These are phyloP conservation scores for Metellina segmentata DNA, from an alignment of 2,888 invertebrate genomes.

Conservation along the genomic window DNA sequence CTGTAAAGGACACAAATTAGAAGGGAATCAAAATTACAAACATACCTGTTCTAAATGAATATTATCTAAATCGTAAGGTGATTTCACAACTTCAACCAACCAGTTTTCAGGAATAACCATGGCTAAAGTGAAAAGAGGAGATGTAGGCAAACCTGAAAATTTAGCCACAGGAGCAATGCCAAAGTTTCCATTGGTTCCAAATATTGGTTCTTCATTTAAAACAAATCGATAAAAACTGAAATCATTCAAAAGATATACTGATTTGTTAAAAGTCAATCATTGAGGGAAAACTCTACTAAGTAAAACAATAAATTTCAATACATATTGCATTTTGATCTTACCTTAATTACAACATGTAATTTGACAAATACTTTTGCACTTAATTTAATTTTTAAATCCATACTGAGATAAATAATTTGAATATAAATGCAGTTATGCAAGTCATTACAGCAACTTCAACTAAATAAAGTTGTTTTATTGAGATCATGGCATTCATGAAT, in stretches of 20 bases:
- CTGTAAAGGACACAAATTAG: neutral
- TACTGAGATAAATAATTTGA: too few relatives aligned
- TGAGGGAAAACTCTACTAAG: too few relatives aligned
- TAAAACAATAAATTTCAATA: too few relatives aligned
- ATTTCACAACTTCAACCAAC: slow-evolving; percentile 94
- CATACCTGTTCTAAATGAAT: slow-evolving; percentile 94
- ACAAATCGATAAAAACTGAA: slow-evolving; percentile 96
- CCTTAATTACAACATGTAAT: too few relatives aligned
- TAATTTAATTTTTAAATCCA: too few relatives aligned
- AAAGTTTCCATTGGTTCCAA: slow-evolving; percentile 86
- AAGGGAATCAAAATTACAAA: neutral
- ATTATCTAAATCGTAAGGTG: slow-evolving; percentile 98
- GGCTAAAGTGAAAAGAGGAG: slow-evolving; percentile 93
- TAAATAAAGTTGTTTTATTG: too few relatives aligned
- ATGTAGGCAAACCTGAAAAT: slow-evolving; percentile 94
- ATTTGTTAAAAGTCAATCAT: too few relatives aligned
- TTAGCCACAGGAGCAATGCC: slow-evolving; percentile 89
- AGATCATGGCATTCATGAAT: too few relatives aligned
- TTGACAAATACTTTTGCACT: too few relatives aligned
- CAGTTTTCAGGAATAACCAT: slow-evolving; percentile 96
- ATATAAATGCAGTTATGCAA: too few relatives aligned
- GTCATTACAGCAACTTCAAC: too few relatives aligned
- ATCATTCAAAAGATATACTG: neutral
- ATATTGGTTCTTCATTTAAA: slow-evolving; percentile 92
- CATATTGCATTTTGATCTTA: too few relatives aligned